These are phyloP conservation scores for Onthophagus sagittarius DNA, from an alignment of 2,888 invertebrate species.

Conservation along the genomic window DNA sequence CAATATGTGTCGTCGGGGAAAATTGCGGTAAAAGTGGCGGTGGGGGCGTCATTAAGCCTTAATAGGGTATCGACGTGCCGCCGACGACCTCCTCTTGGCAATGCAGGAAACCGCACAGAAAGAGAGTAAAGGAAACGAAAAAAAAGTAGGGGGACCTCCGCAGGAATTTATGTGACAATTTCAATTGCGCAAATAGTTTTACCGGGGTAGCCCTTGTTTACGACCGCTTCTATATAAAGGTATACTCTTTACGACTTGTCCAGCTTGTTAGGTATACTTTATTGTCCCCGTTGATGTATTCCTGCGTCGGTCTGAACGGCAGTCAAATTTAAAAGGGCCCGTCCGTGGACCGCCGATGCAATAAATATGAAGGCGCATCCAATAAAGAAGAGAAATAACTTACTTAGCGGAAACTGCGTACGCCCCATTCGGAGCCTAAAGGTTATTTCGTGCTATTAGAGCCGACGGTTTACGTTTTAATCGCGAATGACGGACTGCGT, in stretches of 20 bases:
- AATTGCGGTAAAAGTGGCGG: background rate
- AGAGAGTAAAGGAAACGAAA: background rate
- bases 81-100: background rate
- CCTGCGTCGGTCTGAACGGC: slow-evolving; percentile 24
- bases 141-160: slow-evolving; percentile 1
- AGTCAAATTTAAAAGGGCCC: slow-evolving; percentile 24
- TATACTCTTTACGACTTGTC: slow-evolving; percentile 33
- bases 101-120: background rate
- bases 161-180: slow-evolving; percentile 22
- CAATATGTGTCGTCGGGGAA: slow-evolving; percentile 7
- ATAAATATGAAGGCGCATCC: slow-evolving; percentile 26
- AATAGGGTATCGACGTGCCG: slow-evolving; percentile 9
- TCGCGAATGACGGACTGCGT: background rate
- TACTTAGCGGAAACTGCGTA: slow-evolving; percentile 23
- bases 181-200: slow-evolving; percentile 25
- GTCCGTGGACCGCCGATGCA: slow-evolving; percentile 20
- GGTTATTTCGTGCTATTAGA: slow-evolving; percentile 9
- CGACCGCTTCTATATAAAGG: slow-evolving; percentile 32
- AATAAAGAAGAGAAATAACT: slow-evolving; percentile 30
- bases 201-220: slow-evolving; percentile 27
- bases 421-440: background rate
- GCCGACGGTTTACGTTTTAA: slow-evolving; percentile 5
- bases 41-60: slow-evolving; percentile 6
- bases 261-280: slow-evolving; percentile 37
- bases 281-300: slow-evolving; percentile 35